Conservation (phyloP, 2,888 invertebrate genomes). For the Esperia sulphurella region DNA sequence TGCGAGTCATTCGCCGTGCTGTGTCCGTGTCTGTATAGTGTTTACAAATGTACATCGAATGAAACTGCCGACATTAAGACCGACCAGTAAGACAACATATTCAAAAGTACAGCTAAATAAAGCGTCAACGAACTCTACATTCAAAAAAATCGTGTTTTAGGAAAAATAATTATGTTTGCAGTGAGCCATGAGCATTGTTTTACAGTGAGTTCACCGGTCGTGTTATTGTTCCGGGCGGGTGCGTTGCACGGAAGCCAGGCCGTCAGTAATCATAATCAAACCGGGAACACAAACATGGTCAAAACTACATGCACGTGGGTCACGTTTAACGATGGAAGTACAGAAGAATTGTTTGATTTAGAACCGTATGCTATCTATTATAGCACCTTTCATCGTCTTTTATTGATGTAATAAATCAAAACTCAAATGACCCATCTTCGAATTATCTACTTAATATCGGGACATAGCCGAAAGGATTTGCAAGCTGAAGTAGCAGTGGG, state of each 20-base stretch:
- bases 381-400: too few relatives aligned
- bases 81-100: too few relatives aligned
- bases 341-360: background rate
- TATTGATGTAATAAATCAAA: too few relatives aligned
- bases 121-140: background rate
- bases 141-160: background rate
- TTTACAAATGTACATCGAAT: too few relatives aligned
- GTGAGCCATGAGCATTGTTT: constrained; percentile 34
- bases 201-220: constrained; percentile 30
- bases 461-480: too few relatives aligned
- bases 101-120: too few relatives aligned
- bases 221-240: constrained; percentile 59
- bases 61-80: too few relatives aligned
- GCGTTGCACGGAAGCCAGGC: constrained; percentile 52
- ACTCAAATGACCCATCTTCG: too few relatives aligned
- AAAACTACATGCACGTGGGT: background rate
- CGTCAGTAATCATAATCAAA: constrained; percentile 37
- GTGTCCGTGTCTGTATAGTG: too few relatives aligned
- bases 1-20: too few relatives aligned
- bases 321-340: background rate
- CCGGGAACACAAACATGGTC: constrained; percentile 4
- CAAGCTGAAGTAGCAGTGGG: too few relatives aligned
- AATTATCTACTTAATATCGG: too few relatives aligned
- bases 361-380: background rate
- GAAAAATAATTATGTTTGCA: background rate